Evolutionary conservation across 2,797 vertebrate species (phyloP).

Genomic region (Thripadectes ignobilis): DNA sequence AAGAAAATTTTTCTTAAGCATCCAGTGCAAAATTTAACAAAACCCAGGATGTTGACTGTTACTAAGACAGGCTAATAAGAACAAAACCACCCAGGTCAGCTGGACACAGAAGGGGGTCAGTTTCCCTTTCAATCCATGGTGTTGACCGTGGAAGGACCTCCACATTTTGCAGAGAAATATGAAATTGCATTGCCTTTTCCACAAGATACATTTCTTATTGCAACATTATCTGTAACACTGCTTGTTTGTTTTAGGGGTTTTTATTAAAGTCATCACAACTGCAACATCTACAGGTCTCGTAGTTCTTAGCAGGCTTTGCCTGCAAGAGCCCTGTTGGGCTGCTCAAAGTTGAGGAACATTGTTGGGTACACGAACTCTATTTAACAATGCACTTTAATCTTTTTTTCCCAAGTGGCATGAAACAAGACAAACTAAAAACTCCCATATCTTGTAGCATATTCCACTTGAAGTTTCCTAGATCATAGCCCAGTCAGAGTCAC

Average conservation of each 20-base stretch:
- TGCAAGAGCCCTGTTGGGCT: neutral
- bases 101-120: neutral
- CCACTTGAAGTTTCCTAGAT: neutral
- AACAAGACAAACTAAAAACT: neutral
- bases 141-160: neutral
- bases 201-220: neutral
- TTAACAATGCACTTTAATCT: neutral
- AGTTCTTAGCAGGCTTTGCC: neutral
- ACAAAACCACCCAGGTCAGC: neutral
- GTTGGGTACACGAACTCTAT: neutral
- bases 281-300: neutral
- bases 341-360: neutral
- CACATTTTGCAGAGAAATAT: neutral
- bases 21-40: neutral
- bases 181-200: neutral
- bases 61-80: neutral
- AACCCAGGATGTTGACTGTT: neutral
- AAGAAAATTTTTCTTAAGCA: neutral
- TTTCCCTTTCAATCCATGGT: neutral
- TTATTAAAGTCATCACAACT: neutral
- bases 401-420: neutral
- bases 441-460: neutral
- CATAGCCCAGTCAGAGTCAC: neutral
- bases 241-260: rapidly evolving
- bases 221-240: neutral